Evolutionary conservation across 2,113 vertebrate genomes (phyloP).

Genomic region (Otolemur garnettii): DNA sequence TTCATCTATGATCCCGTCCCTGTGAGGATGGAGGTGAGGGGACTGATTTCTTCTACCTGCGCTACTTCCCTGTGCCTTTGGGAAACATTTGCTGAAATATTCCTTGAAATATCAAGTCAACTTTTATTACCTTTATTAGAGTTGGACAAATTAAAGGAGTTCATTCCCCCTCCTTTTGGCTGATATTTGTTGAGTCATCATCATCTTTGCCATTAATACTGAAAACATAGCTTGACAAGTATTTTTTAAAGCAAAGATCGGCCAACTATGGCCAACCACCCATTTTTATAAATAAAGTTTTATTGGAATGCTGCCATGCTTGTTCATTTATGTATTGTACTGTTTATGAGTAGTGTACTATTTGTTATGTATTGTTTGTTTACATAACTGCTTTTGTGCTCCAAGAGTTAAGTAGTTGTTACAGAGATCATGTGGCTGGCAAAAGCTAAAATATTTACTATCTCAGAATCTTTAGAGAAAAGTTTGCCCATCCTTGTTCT

Average conservation of each 20-base stretch:
- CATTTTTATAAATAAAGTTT: slow-evolving; percentile 45
- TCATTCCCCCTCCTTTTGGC: neutral
- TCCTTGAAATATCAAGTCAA: slow-evolving; percentile 35
- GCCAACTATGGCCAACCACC: neutral
- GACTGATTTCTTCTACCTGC: neutral
- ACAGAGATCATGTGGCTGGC: neutral
- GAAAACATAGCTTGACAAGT: neutral
- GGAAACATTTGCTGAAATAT: slow-evolving; percentile 3
- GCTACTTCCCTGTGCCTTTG: neutral
- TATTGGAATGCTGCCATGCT: slow-evolving; percentile 12
- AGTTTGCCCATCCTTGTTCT: neutral
- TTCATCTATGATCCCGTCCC: neutral
- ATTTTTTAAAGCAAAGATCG: slow-evolving; percentile 29
- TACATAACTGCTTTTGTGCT: neutral
- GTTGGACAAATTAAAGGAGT: neutral
- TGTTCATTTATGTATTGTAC: neutral
- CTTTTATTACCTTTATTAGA: neutral
- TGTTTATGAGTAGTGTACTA: neutral
- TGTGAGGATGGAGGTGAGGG: neutral
- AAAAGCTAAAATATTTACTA: slow-evolving; percentile 44
- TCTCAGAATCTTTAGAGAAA: neutral
- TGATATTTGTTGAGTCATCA: slow-evolving; percentile 4
- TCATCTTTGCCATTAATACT: slow-evolving; percentile 44
- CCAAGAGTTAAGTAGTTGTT: neutral
- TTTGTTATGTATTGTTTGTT: neutral